Evolutionary conservation across 2,113 vertebrate genomes (phyloP).

Genomic region (Lophotis ruficrista): DNA sequence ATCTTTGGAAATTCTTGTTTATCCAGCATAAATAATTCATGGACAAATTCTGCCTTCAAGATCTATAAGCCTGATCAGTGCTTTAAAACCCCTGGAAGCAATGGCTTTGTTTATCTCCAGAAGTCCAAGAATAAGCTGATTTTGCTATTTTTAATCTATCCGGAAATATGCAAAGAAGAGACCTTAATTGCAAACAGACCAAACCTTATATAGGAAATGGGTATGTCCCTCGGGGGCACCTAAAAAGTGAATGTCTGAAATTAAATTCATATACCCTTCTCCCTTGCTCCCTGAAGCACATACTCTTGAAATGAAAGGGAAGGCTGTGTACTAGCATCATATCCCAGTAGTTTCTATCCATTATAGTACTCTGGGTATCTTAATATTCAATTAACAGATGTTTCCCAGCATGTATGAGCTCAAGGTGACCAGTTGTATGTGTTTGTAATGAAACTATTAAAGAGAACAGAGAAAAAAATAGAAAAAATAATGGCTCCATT

Average conservation of each 20-base stretch:
- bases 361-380: conserved; percentile 22
- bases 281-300: conserved; percentile 49
- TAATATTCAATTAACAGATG: conserved; percentile 50
- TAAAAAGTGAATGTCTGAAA: conserved; percentile 75
- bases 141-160: conserved; percentile 82
- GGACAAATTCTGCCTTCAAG: conserved; percentile 8
- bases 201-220: conserved; percentile 79
- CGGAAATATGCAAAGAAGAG: conserved; percentile 78
- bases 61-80: conserved; percentile 54
- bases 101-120: conserved; percentile 74
- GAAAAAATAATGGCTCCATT: not conserved
- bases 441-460: conserved; percentile 21
- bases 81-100: conserved; percentile 71
- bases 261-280: conserved; percentile 60
- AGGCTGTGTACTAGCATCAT: conserved; percentile 27
- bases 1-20: conserved; percentile 15
- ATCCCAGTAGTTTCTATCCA: conserved; percentile 45
- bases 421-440: not conserved
- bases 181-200: conserved; percentile 81
- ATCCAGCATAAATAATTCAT: conserved; percentile 38
- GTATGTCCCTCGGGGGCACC: conserved; percentile 68
- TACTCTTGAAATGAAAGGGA: conserved; percentile 49
- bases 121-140: conserved; percentile 76
- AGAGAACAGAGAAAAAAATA: conserved; percentile 1
- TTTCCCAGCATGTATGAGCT: conserved; percentile 37